phyloP scores from a whole-genome alignment of 37 sponge, comb jelly and placozoan genomes.

The Chondrilla cf. caribensis region DNA sequence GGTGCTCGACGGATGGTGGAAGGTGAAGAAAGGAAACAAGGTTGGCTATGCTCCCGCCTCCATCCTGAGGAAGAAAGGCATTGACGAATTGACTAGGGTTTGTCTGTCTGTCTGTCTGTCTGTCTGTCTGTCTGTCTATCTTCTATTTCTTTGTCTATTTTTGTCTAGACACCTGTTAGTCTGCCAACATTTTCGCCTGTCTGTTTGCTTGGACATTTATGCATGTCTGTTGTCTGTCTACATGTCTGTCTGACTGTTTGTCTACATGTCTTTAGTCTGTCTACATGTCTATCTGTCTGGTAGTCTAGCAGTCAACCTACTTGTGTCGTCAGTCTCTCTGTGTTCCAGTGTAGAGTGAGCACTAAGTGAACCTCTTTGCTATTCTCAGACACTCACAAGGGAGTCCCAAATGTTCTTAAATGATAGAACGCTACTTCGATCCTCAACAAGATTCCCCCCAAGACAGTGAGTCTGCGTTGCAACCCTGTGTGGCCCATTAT shows the following conservation, averaged over 20 bases:
- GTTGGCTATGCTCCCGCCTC: conserved; percentile 55
- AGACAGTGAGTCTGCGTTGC: conserved; percentile 12
- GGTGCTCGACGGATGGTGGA: conserved; percentile 89
- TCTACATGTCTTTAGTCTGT: background rate
- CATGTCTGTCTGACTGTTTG: too few relatives aligned
- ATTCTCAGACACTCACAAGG: conserved; percentile 9
- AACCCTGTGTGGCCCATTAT: background rate
- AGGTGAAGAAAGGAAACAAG: conserved; percentile 50
- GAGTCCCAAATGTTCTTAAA: conserved; percentile 15
- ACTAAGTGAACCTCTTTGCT: too few relatives aligned
- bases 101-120: conserved; percentile 11
- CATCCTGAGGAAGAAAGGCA: conserved; percentile 36
- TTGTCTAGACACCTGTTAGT: background rate
- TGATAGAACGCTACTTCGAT: background rate
- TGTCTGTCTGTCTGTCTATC: background rate
- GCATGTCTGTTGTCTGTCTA: background rate
- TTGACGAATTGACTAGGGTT: background rate
- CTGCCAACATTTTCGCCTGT: background rate
- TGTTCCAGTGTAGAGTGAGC: too few relatives aligned
- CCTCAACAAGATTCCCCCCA: conserved; percentile 4
- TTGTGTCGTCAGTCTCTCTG: background rate
- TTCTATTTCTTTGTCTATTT: background rate
- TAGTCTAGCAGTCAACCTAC: background rate
- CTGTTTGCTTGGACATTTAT: background rate
- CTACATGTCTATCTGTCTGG: background rate